A percentile compares a stretch with the other conserved stretches of the same genome.
Conservation (phyloP, 2,113 vertebrate genomes). For the Prochilodus magdalenae region DNA sequence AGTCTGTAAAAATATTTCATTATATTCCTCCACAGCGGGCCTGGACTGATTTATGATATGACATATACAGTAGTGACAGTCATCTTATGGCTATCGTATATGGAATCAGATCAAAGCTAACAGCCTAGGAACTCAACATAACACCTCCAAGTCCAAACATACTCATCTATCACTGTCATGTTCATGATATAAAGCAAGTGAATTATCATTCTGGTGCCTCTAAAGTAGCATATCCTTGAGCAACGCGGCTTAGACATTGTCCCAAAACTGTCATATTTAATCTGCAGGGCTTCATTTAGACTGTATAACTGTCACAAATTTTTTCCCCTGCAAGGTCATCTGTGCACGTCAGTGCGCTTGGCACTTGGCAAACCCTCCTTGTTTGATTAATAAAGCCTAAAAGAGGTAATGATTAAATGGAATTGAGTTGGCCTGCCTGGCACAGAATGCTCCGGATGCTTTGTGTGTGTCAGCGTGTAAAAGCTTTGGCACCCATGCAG, state of each 20-base stretch:
- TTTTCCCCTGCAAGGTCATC: conserved; percentile 10
- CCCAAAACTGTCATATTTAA: conserved; percentile 21
- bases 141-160: neutral
- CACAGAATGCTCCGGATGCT: conserved; percentile 26
- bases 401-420: conserved; percentile 47
- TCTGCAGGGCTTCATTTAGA: conserved; percentile 11
- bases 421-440: conserved; percentile 22
- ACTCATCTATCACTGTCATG: neutral
- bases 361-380: conserved; percentile 28
- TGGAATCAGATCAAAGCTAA: neutral
- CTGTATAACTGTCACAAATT: conserved; percentile 15
- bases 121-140: neutral
- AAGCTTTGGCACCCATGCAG: conserved; percentile 40
- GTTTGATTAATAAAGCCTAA: conserved; percentile 41
- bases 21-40: neutral
- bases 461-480: conserved; percentile 24
- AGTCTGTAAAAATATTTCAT: neutral
- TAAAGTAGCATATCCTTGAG: neutral
- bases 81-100: neutral
- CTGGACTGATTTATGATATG: neutral
- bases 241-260: neutral
- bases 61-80: neutral
- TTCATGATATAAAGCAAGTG: neutral
- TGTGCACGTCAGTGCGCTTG: conserved; percentile 17
- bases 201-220: neutral